Evolutionary conservation across 2,888 invertebrate genomes (phyloP), one percentile per base, ranked within the genome.

Genomic region (Amorpha juglandis): DNA sequence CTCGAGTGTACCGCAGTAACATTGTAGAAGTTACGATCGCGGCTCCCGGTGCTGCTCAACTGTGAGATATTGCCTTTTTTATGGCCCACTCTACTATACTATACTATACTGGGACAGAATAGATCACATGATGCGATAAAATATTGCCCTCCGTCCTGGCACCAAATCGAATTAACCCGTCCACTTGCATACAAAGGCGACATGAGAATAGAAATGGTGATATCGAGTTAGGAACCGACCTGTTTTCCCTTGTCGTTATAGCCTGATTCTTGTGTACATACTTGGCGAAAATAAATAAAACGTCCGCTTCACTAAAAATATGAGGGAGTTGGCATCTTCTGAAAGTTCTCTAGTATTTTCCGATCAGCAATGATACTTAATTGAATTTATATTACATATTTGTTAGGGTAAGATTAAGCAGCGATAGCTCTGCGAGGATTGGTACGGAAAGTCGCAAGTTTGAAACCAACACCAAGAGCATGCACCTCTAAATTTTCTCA

Each of bases 51-150:
- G 87, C 91, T 84, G 90, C 87, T 93, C 92, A 87, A 92, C 92
- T 89, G 93, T 92, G 91, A 93, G 90, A 93, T 92, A 93, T 93
- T 92, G 87, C 92, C 88, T 92, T 93, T 93, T 93, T 92, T 92
- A 93, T 91, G 86, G 82, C 92, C 88, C 91, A 91, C 92, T 92
- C 89, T 89, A 88, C 91, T 91, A 90, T 90, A 90, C 89, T 91
- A 91, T 85, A 90, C 89, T 91, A 91, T 85, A 87, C 88, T 88
- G 77, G 90, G 88, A 91, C 90, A 92, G 90, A 92, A 92, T 89
- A 92, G 92, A 92, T 92, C 92, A 92, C 92, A 92, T 91, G 91
- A 91, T 92, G 87, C 91, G 88, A 92, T 93, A 92, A 93, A 92
- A 93, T 92, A 92, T 92, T 87, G 89, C 91, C 89, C 89, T 89